These are phyloP conservation scores for Thunnus albacares DNA, from an alignment of 2,797 vertebrate genomes.

Conservation along the genomic window DNA sequence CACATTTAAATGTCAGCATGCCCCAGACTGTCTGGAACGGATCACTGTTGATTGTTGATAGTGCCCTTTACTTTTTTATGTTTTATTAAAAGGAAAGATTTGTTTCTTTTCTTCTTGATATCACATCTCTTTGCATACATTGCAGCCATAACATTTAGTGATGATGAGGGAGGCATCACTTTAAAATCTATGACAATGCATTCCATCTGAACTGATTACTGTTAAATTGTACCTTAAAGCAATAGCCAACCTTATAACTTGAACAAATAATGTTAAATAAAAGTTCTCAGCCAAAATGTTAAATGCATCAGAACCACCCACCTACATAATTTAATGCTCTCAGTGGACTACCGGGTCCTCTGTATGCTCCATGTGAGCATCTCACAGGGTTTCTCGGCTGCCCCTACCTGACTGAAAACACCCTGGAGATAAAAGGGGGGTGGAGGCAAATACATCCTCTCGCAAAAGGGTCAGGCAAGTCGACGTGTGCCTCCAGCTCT, in stretches of 20 bases:
- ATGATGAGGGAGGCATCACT: not conserved
- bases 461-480: conserved; percentile 12
- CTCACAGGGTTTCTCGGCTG: conserved; percentile 1
- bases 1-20: no score
- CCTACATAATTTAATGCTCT: not conserved
- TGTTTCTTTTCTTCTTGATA: not conserved
- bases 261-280: not conserved
- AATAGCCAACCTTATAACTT: not conserved
- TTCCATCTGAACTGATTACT: not conserved
- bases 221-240: not conserved
- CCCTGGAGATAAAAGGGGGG: conserved; percentile 2
- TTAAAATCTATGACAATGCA: no score
- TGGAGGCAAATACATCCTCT: conserved; percentile 5
- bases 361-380: not conserved
- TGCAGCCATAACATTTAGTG: not conserved
- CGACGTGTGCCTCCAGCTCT: conserved; percentile 9
- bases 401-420: not conserved
- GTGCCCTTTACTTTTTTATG: no score
- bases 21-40: no score
- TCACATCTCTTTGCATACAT: not conserved
- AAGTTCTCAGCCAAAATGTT: not conserved
- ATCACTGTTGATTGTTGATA: no score
- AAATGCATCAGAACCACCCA: not conserved
- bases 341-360: not conserved
- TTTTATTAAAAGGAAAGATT: not conserved